These are phyloP conservation scores for Caracal caracal DNA, from an alignment of 2,113 vertebrate species.

Conservation along the genomic window DNA sequence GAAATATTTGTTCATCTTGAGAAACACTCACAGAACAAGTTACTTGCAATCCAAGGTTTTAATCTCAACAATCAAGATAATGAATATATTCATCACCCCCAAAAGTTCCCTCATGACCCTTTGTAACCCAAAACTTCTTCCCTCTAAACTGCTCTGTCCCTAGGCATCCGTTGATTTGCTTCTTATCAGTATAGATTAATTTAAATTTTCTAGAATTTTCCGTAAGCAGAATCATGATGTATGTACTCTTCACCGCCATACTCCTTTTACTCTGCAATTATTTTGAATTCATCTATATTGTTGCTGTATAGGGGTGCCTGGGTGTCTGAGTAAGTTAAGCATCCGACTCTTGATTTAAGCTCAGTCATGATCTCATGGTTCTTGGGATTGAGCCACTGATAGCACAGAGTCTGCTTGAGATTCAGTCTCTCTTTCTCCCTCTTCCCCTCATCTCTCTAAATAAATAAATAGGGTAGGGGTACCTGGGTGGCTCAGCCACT, in stretches of 20 bases:
- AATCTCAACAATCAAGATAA: conserved; percentile 9
- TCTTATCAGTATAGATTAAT: not conserved
- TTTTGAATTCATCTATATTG: not conserved
- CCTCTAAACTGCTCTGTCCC: not conserved
- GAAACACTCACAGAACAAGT: too few relatives aligned
- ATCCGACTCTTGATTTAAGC: too few relatives aligned
- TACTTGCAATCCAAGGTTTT: too few relatives aligned
- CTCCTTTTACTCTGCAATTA: not conserved
- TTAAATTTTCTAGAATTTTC: not conserved
- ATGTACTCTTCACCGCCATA: not conserved
- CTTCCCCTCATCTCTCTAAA: too few relatives aligned
- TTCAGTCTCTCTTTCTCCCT: too few relatives aligned
- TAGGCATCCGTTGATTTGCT: not conserved
- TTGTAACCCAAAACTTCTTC: not conserved
- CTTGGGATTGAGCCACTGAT: too few relatives aligned
- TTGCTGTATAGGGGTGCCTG: not conserved
- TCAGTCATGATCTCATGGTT: too few relatives aligned
- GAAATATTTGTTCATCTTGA: too few relatives aligned
- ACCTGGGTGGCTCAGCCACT: too few relatives aligned
- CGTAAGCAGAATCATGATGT: not conserved
- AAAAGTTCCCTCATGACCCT: not conserved
- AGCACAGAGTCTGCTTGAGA: too few relatives aligned
- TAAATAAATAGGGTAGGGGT: too few relatives aligned
- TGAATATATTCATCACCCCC: not conserved
- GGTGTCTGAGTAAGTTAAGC: too few relatives aligned